Evolutionary conservation across 2,797 vertebrate genomes (phyloP), one percentile per base, ranked within the genome.

Genomic region (Emydoidea blandingii): DNA sequence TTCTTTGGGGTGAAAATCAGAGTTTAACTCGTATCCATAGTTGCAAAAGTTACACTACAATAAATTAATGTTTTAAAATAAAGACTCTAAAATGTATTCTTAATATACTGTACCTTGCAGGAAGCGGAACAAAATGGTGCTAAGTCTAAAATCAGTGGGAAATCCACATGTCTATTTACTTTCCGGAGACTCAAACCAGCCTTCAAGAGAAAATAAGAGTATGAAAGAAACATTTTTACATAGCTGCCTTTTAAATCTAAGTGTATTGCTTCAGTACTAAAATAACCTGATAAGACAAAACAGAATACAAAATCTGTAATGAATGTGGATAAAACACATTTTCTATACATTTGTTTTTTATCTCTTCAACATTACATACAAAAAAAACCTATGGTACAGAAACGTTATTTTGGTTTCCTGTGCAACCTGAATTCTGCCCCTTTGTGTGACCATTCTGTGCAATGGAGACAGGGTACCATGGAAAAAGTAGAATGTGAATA

Each of bases 91-190:
- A 91, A 93, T 15, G 5, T n/a, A 29, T 91, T 89, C 85, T 74
- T 85, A 81, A 86, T 29, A 91, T 91, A 91, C 59, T 62, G 34
- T 99, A 99, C 99, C 99, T 99, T 99, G 98, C 99, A 99, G 90
- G 98, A 98, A 47, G 98, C 99, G 47, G 99, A 99, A 98, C 99
- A 99, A 97, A 99, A 99, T 1, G 99, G 99, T 93, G 99, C 99
- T 89, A 99, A 98, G 97, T 99, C 99, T 98, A 99, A 97, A 87
- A 98, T 92, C 62, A 99, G 97, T 29, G 99, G 99, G 90, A 99
- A 99, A 97, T 99, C 99, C 88, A 99, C 99, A 41, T 99, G 99
- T 82, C 99, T 99, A 94, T 99, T 99, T 68, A 99, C 99, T 97
- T 99, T 99, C 79, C 99, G 98, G 91, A 99, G 98, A 97, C 98